Base-by-base conservation (phyloP, 2,888 invertebrate species). In the Melanostoma mellinum region DNA sequence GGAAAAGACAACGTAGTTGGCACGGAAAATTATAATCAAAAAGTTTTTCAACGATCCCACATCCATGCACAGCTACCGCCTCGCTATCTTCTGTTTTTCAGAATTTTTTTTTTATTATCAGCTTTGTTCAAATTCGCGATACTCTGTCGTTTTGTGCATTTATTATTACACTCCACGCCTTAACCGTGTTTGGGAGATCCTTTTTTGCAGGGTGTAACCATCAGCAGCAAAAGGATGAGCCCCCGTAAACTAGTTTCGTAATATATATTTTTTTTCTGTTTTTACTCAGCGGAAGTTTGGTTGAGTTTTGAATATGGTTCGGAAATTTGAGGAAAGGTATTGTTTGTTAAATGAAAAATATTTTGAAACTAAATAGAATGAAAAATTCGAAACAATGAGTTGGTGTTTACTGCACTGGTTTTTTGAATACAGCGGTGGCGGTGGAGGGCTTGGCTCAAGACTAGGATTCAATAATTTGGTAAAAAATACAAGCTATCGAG, bases 21-120 rank as follows among this genome's bases (percentile, higher is more conserved):
- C 82, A 77, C 78, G 82, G 78, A 82, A 82, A 82, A 82, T 82
- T 77, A 82, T 82, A 82, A 82, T 82, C 82, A 82, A 77, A 82
- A 82, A 73, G 68, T 82, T 75, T 82, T 82, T 32, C 78, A 63
- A 55, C 67, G 10, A n/a, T 6, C 38, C 32, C 69, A 20, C 20
- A 44, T 72, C 46, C 53, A 36, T 32, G 9, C 46, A 9, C 40
- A 32, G 8, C 53, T 0, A 0, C 35, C 10, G 1, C 35, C 55
- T 5, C 44, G n/a, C 44, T 44, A 10, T 44, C 44, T 2, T 2
- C 35, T 32, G 10, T 33, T 44, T 44, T 33, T 32, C 9, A 50
- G 52, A n/a, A 33, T 35, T 44, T 63, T 63, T 77, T 61, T 52
- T 75, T 68, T 50, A 32, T 71, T 52, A 78, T 60, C 78, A 69